phyloP scores from a whole-genome alignment of 64 coral and sea anemone genomes.

The Actinia equina region DNA sequence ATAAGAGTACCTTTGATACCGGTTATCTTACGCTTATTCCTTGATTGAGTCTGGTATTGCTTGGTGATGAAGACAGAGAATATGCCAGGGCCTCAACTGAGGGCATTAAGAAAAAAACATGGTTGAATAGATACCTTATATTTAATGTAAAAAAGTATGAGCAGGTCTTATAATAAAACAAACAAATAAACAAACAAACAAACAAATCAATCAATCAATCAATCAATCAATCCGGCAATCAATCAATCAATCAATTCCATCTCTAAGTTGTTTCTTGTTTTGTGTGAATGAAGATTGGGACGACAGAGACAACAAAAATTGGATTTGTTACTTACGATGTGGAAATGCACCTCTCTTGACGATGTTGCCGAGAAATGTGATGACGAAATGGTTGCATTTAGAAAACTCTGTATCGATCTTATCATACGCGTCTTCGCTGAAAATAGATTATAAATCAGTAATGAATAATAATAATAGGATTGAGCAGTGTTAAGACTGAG shows the following conservation, averaged over 20 bases:
- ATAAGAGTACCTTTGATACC: background rate
- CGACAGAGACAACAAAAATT: too few relatives aligned
- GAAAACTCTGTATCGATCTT: slow-evolving; percentile 84
- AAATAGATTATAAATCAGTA: background rate
- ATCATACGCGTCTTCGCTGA: slow-evolving; percentile 50
- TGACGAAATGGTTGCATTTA: slow-evolving; percentile 84
- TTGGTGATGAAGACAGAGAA: slow-evolving; percentile 45
- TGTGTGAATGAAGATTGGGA: too few relatives aligned
- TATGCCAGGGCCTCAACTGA: slow-evolving; percentile 85
- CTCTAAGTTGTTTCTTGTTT: too few relatives aligned
- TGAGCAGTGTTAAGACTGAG: background rate
- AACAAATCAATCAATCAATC: too few relatives aligned
- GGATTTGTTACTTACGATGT: slow-evolving; percentile 65
- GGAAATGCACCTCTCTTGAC: slow-evolving; percentile 86
- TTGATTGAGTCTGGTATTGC: background rate
- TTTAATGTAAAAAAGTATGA: background rate
- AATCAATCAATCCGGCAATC: too few relatives aligned
- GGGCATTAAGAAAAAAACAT: slow-evolving; percentile 8
- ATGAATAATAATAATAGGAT: background rate
- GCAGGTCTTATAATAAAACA: too few relatives aligned
- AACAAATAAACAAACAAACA: too few relatives aligned
- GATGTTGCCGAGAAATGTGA: slow-evolving; percentile 72
- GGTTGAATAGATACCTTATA: background rate
- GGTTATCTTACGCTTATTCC: background rate
- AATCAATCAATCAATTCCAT: too few relatives aligned